Evolutionary conservation across 2,797 vertebrate species (phyloP), one percentile per base, ranked within the genome.

Genomic region (Chelon auratus): DNA sequence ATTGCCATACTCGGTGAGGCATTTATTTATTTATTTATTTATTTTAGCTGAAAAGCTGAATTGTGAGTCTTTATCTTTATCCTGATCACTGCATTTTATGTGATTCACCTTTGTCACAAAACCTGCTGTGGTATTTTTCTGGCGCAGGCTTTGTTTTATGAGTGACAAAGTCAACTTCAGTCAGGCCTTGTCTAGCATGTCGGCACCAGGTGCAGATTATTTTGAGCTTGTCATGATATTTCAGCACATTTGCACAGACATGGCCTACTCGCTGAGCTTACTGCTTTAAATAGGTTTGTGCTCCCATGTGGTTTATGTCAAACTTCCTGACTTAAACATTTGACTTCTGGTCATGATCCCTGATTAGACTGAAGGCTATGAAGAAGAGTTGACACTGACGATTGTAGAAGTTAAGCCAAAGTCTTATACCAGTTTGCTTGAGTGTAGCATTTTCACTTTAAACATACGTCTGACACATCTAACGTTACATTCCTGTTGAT

Each of bases 201-300:
- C 84, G 42, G 88, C 91, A 91, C 93, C 93, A 94, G 93, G 93
- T 94, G 93, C 93, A 92, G 93, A 84, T 91, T 94, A 93, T 93
- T 93, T 93, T 90, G 83, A 91, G 91, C 81, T 71, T 83, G 80
- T 93, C 72, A 0, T 87, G 91, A 92, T 94, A 93, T 93, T 95
- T 93, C 88, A 91, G 92, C 91, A 88, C 86, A 81, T 94, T 94
- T 93, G 89, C 81, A 53, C 81, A 87, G 89, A 93, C 92, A 74
- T 80, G 73, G 63, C 43, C 82, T 68, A 79, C 84, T 85, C 58
- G n/a, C 83, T 85, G 87, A 88, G 89, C 86, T 83, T 84, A 72
- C 43, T 0, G 82, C 91, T 93, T 92, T 92, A 94, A 94, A 95
- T 95, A 94, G 93, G 86, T 57, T 13, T 3, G 43, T 37, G 78